Evolutionary conservation across 1,140 invertebrate species (phyloP).

Genomic region (Halesus radiatus): DNA sequence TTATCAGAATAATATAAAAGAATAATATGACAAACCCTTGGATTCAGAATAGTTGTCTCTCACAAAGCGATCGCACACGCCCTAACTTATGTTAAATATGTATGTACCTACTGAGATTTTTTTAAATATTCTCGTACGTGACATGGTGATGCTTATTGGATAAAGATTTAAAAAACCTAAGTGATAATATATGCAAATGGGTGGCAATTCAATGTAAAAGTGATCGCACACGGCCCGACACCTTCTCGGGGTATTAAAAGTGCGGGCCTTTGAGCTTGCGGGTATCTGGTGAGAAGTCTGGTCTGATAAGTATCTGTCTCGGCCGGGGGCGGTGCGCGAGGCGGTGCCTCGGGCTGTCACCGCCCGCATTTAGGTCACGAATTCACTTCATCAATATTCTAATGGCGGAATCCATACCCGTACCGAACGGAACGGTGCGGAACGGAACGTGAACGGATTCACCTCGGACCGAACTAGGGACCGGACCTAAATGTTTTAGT

Average conservation of each 20-base stretch:
- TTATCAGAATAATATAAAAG: too few species aligned
- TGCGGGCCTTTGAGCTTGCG: neutral
- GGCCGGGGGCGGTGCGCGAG: neutral
- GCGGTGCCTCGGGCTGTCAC: conserved; percentile 21
- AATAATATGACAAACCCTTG: too few species aligned
- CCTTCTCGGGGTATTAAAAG: conserved; percentile 15
- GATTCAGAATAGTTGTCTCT: too few species aligned
- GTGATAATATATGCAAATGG: too few species aligned
- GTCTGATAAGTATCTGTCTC: conserved; percentile 34
- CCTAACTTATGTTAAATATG: too few species aligned
- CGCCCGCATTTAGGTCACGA: conserved; percentile 46
- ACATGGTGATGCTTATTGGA: too few species aligned
- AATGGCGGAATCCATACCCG: conserved; percentile 52
- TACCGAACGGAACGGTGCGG: neutral
- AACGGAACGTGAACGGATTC: neutral
- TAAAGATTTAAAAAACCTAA: too few species aligned
- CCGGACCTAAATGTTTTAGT: neutral
- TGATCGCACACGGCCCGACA: neutral
- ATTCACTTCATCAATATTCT: conserved; percentile 57
- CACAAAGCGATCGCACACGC: too few species aligned
- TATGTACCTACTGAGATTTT: too few species aligned
- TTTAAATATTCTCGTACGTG: too few species aligned
- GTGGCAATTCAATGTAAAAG: too few species aligned
- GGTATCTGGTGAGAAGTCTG: neutral
- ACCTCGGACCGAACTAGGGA: neutral